Evolutionary conservation across 2,888 invertebrate species (phyloP).

Genomic region (Laspeyria flexula): DNA sequence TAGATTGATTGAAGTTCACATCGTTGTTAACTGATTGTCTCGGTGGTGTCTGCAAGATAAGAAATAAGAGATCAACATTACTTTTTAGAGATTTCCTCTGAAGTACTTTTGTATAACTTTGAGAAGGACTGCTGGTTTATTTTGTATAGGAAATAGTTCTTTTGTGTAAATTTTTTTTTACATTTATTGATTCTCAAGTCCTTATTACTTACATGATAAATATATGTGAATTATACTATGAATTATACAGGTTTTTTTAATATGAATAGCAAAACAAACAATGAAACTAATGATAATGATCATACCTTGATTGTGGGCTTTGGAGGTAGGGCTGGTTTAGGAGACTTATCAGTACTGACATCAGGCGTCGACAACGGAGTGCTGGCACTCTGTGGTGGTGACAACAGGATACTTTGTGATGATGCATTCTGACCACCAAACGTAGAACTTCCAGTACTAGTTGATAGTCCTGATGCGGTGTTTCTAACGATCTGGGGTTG

Average conservation of each 20-base stretch:
- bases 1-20: slow-evolving; percentile 61
- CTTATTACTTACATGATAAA: too few relatives aligned
- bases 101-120: too few relatives aligned
- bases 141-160: too few relatives aligned
- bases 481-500: slow-evolving; percentile 84
- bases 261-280: not conserved
- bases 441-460: slow-evolving; percentile 78
- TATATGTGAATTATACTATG: too few relatives aligned
- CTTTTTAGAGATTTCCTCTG: too few relatives aligned
- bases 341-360: slow-evolving; percentile 83
- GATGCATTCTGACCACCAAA: slow-evolving; percentile 72
- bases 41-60: slow-evolving; percentile 77
- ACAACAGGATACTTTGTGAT: slow-evolving; percentile 79
- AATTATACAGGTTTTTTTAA: not conserved
- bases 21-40: slow-evolving; percentile 81
- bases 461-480: slow-evolving; percentile 79
- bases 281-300: not conserved
- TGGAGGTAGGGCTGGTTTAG: slow-evolving; percentile 93
- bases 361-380: slow-evolving; percentile 86
- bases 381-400: slow-evolving; percentile 87
- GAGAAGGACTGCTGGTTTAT: too few relatives aligned
- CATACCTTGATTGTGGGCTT: slow-evolving; percentile 90
- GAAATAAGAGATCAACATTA: slow-evolving; percentile 7
- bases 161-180: too few relatives aligned
- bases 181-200: too few relatives aligned